Evolutionary conservation across 1,140 invertebrate species (phyloP).

Genomic region (Rhopalosiphum maidis): DNA sequence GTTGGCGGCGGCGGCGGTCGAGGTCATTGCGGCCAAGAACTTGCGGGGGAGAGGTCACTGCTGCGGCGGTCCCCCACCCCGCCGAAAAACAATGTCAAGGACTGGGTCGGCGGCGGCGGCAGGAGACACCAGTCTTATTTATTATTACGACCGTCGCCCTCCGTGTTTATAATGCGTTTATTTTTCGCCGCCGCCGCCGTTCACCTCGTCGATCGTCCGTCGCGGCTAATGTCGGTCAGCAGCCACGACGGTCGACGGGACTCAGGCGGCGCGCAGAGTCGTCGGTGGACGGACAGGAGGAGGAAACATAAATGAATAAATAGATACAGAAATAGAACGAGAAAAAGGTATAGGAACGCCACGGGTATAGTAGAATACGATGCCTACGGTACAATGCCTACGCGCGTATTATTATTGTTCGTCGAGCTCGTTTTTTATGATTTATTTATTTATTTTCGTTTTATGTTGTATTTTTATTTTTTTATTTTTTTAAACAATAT

Average conservation of each 20-base stretch:
- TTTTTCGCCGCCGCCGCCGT: background rate
- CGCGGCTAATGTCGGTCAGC: background rate
- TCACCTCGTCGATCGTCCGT: background rate
- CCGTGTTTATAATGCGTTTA: background rate
- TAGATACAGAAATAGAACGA: background rate
- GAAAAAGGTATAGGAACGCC: background rate
- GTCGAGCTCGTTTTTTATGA: background rate
- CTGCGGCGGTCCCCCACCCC: background rate
- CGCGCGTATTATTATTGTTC: background rate
- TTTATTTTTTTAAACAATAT: conserved; percentile 17
- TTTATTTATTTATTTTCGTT: too few relatives aligned
- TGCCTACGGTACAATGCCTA: background rate
- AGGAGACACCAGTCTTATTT: background rate
- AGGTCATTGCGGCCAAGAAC: background rate
- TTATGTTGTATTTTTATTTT: background rate
- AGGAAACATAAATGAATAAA: background rate
- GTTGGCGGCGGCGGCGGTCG: background rate
- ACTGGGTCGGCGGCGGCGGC: background rate
- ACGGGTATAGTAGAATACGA: background rate
- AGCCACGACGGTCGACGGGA: background rate
- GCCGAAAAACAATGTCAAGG: conserved; percentile 18
- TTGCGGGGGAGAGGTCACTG: conserved; percentile 19
- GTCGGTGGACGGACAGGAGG: background rate
- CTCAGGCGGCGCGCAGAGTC: background rate
- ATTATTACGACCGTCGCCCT: background rate